Evolutionary conservation across 2,113 vertebrate species (phyloP).

Genomic region (Struthidea cinerea): DNA sequence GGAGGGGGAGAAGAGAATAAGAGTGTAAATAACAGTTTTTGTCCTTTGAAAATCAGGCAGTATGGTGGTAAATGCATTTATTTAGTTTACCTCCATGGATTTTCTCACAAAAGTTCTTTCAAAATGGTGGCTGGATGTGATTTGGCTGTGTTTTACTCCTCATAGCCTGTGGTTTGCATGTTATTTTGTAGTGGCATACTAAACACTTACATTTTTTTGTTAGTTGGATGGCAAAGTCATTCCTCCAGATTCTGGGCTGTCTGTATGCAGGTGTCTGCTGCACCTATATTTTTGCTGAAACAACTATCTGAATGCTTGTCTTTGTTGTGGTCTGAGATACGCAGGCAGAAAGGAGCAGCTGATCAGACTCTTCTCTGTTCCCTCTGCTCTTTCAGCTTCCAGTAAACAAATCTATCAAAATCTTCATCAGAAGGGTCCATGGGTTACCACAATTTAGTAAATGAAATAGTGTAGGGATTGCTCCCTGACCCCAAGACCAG

Average conservation of each 20-base stretch:
- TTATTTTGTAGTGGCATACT: background rate
- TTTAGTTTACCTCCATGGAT: background rate
- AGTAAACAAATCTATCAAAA: background rate
- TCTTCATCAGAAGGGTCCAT: background rate
- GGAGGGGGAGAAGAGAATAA: background rate
- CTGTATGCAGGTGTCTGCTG: background rate
- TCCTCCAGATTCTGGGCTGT: background rate
- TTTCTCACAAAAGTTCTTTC: background rate
- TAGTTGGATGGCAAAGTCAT: background rate
- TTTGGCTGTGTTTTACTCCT: background rate
- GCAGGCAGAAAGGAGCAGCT: background rate
- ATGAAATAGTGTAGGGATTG: background rate
- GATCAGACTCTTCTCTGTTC: background rate
- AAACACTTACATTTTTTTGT: background rate
- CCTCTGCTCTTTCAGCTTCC: background rate
- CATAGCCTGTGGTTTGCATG: background rate
- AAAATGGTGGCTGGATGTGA: background rate
- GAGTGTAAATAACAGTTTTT: background rate
- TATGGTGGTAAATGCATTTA: background rate
- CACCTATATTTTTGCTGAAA: background rate
- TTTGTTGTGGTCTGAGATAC: background rate
- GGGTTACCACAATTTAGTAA: background rate
- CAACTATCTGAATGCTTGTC: background rate
- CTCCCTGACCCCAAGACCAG: background rate
- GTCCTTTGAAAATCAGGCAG: background rate